Evolutionary conservation across 2,113 vertebrate genomes (phyloP).

Genomic region (Balaenoptera acutorostrata): DNA sequence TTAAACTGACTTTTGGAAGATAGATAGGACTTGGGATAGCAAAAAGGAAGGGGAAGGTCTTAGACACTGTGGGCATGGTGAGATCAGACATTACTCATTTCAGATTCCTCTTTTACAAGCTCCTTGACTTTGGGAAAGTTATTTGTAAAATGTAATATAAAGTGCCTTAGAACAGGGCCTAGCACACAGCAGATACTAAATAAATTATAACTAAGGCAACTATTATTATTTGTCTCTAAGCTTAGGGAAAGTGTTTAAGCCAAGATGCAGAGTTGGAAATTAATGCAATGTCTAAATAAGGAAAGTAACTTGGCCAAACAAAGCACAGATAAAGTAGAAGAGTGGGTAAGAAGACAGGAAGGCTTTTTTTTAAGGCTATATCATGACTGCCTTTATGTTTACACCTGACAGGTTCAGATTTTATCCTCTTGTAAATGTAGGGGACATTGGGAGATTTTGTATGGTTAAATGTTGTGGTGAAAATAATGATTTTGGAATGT

Average conservation of each 20-base stretch:
- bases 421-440: constrained; percentile 19
- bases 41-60: not conserved
- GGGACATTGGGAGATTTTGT: not conserved
- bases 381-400: not conserved
- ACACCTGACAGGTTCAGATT: not conserved
- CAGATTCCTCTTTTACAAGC: not conserved
- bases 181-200: not conserved
- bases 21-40: not conserved
- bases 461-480: not conserved
- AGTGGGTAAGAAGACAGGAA: not conserved
- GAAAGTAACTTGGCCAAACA: not conserved
- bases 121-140: not conserved
- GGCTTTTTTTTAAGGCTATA: not conserved
- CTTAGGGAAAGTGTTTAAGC: not conserved
- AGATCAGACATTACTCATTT: not conserved
- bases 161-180: not conserved
- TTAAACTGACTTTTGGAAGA: not conserved
- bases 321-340: not conserved
- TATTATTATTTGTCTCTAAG: constrained; percentile 13
- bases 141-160: not conserved
- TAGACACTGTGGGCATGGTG: not conserved
- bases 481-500: not conserved
- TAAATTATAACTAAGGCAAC: not conserved
- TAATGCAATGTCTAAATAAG: not conserved
- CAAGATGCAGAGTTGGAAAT: not conserved